Evolutionary conservation across 1,140 invertebrate species (phyloP).

Genomic region (Asobara japonica): DNA sequence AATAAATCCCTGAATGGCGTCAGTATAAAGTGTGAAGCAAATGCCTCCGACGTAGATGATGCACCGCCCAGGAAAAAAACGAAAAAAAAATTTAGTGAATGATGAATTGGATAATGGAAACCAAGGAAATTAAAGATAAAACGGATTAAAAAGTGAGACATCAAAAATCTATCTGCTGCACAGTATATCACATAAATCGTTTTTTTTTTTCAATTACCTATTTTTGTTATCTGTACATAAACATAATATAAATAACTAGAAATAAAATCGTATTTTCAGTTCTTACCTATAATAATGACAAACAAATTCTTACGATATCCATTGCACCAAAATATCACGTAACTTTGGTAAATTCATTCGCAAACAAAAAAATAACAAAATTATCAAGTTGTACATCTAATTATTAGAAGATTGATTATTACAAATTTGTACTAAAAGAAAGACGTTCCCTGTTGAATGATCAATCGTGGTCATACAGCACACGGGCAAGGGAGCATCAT

Average conservation of each 20-base stretch:
- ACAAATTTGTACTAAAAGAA: constrained; percentile 15
- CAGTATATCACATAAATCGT: background rate
- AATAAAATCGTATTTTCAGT: background rate
- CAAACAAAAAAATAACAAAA: background rate
- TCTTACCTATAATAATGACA: background rate
- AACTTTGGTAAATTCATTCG: constrained; percentile 1
- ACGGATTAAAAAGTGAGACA: background rate
- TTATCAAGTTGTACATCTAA: background rate
- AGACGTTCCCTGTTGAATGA: constrained; percentile 1
- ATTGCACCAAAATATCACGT: background rate
- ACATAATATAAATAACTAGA: constrained; percentile 1
- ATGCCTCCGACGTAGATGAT: background rate
- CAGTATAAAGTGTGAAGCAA: background rate
- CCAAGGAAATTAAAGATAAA: background rate
- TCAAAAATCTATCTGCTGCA: background rate
- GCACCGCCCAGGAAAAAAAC: constrained; percentile 11
- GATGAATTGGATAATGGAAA: background rate
- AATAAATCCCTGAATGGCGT: background rate
- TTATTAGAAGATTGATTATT: background rate
- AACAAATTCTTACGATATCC: background rate
- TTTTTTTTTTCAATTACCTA: background rate
- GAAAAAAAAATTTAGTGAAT: constrained; percentile 24
- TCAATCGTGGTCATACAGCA: background rate
- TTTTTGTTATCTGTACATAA: constrained; percentile 2
- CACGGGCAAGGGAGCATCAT: background rate